Conservation (phyloP, 2,797 vertebrate species). For the Sebastes oblongus region DNA sequence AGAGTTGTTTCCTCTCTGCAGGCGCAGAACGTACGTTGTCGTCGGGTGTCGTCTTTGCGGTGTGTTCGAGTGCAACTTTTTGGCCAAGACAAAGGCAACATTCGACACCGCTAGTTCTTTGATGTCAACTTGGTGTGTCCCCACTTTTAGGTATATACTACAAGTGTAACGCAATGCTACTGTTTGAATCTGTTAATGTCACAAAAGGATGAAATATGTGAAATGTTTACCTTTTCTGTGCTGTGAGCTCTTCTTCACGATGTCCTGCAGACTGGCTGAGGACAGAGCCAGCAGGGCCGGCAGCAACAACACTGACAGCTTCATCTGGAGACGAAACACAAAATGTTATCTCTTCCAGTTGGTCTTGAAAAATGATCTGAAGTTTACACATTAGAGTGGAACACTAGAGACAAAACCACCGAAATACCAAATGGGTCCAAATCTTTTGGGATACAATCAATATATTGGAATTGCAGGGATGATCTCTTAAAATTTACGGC, state of each 20-base stretch:
- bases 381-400: neutral
- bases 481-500: neutral
- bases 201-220: neutral
- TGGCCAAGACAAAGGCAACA: too few relatives aligned
- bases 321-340: conserved; percentile 57
- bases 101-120: too few relatives aligned
- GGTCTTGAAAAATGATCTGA: neutral
- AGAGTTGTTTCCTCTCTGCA: too few relatives aligned
- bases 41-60: too few relatives aligned
- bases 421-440: neutral
- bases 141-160: neutral
- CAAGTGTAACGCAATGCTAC: neutral
- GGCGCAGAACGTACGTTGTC: too few relatives aligned
- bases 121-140: too few relatives aligned
- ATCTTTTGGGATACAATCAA: neutral
- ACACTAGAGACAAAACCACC: neutral
- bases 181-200: neutral
- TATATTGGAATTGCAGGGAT: neutral
- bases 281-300: conserved; percentile 52
- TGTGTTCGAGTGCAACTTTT: too few relatives aligned
- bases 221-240: conserved; percentile 48
- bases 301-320: conserved; percentile 50
- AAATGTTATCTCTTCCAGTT: neutral
- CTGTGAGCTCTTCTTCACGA: conserved; percentile 54
- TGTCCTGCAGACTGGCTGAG: conserved; percentile 59